A percentile compares a stretch with the other conserved stretches of the same genome.
These are phyloP conservation scores for Acleris emargana DNA, from an alignment of 2,888 invertebrate species.

Conservation along the genomic window DNA sequence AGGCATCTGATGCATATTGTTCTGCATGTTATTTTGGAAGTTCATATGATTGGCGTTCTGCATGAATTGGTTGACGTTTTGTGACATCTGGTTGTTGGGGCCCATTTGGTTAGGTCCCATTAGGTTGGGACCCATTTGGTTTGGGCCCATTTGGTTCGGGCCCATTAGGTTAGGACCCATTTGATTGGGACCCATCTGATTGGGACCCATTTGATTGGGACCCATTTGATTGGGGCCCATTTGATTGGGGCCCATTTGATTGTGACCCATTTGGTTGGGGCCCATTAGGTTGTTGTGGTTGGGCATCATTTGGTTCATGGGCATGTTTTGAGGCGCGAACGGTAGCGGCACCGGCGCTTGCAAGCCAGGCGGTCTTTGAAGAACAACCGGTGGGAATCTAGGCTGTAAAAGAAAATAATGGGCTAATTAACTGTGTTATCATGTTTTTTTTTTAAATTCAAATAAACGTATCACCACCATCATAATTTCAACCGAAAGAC, in stretches of 20 bases:
- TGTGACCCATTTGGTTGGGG: conserved; percentile 45
- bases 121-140: conserved; percentile 30
- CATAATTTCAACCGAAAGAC: too few relatives aligned
- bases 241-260: conserved; percentile 42
- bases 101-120: conserved; percentile 31
- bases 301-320: conserved; percentile 45
- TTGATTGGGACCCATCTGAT: conserved; percentile 30
- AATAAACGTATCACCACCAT: too few relatives aligned
- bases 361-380: conserved; percentile 73
- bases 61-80: conserved; percentile 40
- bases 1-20: conserved; percentile 15
- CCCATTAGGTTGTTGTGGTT: conserved; percentile 54
- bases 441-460: too few relatives aligned
- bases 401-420: conserved; percentile 53
- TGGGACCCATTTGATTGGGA: conserved; percentile 36
- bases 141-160: conserved; percentile 29
- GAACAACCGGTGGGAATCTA: conserved; percentile 73
- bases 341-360: conserved; percentile 73
- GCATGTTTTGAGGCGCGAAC: conserved; percentile 60
- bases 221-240: conserved; percentile 42
- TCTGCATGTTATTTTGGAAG: conserved; percentile 23
- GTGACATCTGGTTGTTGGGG: conserved; percentile 33
- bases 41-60: conserved; percentile 31
- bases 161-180: conserved; percentile 31
- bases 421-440: too few relatives aligned